phyloP scores from a whole-genome alignment of 2,888 invertebrate genomes.

The Eudasyphora cyanicolor region DNA sequence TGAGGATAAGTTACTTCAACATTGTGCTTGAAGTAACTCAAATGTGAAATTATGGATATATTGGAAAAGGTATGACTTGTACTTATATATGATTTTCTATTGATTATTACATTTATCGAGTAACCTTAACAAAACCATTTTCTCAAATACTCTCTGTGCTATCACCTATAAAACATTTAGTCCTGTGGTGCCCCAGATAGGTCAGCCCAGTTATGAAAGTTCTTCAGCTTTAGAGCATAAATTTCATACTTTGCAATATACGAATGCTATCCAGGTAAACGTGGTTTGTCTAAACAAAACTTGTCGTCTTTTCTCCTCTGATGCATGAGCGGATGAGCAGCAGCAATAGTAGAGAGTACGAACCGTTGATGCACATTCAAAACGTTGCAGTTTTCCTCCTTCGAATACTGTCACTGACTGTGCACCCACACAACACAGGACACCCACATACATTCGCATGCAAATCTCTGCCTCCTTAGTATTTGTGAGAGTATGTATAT shows the following conservation, averaged over 20 bases:
- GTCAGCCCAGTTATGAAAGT: neutral
- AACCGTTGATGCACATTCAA: slow-evolving; percentile 51
- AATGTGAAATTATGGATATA: too few relatives aligned
- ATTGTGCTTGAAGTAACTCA: too few relatives aligned
- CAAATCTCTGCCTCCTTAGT: slow-evolving; percentile 51
- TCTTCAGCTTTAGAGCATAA: neutral
- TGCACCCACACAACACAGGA: slow-evolving; percentile 8
- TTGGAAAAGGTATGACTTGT: too few relatives aligned
- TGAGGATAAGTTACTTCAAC: too few relatives aligned
- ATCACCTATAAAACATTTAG: too few relatives aligned
- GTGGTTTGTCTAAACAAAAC: slow-evolving; percentile 56
- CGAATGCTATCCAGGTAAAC: slow-evolving; percentile 39
- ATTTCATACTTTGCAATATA: slow-evolving; percentile 49
- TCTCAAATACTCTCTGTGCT: too few relatives aligned
- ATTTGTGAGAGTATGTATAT: slow-evolving; percentile 29
- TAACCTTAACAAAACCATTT: too few relatives aligned
- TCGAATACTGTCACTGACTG: too few relatives aligned
- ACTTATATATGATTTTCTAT: too few relatives aligned
- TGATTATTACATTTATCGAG: too few relatives aligned
- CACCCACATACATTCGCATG: slow-evolving; percentile 4
- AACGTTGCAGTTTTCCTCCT: slow-evolving; percentile 49
- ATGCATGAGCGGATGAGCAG: slow-evolving; percentile 51
- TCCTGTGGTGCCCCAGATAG: neutral
- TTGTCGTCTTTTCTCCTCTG: slow-evolving; percentile 38
- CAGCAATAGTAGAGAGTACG: neutral